phyloP scores from a whole-genome alignment of 2,888 invertebrate species.

The Oscheius onirici region DNA sequence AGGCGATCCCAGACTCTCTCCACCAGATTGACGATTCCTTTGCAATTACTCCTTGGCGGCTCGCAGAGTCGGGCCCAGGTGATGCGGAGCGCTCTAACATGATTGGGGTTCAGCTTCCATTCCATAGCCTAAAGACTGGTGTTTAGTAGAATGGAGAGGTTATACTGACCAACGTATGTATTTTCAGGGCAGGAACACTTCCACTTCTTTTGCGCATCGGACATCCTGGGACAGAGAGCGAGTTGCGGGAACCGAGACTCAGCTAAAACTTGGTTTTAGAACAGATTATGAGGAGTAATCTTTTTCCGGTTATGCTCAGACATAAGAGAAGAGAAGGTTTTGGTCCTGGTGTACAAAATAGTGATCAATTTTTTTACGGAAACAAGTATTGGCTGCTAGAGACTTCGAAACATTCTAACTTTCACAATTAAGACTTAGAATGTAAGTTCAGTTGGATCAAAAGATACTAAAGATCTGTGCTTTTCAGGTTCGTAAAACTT shows the following conservation, averaged over 20 bases:
- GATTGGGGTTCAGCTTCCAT: conserved; percentile 62
- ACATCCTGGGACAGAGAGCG: conserved; percentile 45
- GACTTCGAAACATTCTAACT: too few species aligned
- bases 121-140: conserved; percentile 52
- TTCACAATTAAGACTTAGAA: too few species aligned
- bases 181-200: conserved; percentile 54
- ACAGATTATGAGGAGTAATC: too few species aligned
- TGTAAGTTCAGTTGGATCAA: too few species aligned
- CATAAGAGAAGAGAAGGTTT: too few species aligned
- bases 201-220: conserved; percentile 49
- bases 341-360: not conserved
- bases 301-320: too few species aligned
- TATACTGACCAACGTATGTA: conserved; percentile 46
- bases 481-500: not conserved
- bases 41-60: conserved; percentile 64
- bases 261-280: not conserved
- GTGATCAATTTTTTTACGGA: too few species aligned
- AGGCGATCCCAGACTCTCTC: conserved; percentile 68
- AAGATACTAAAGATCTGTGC: too few species aligned
- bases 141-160: not conserved
- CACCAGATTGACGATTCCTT: conserved; percentile 66
- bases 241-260: conserved; percentile 26
- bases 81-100: conserved; percentile 61
- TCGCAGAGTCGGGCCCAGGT: conserved; percentile 69
- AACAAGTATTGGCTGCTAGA: too few species aligned